A percentile compares a stretch with the other conserved stretches of the same genome.
phyloP scores from a whole-genome alignment of 1,140 invertebrate species.

The Drosophila grimshawi region DNA sequence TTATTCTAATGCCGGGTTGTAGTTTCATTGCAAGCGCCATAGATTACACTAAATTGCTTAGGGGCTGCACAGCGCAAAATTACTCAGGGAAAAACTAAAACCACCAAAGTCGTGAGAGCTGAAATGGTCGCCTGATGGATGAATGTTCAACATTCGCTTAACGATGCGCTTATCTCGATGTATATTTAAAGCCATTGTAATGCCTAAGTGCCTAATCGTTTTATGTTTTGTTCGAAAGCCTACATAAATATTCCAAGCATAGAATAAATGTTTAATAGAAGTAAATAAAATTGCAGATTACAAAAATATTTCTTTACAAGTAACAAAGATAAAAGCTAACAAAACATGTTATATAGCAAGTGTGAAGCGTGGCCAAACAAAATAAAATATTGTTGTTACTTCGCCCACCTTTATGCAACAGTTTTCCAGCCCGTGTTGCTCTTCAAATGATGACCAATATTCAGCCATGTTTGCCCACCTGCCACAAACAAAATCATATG shows the following conservation, averaged over 20 bases:
- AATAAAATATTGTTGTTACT: too few relatives aligned
- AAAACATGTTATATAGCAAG: too few relatives aligned
- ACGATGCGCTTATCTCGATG: constrained; percentile 19
- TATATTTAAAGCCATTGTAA: constrained; percentile 1
- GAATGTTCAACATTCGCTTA: constrained; percentile 18
- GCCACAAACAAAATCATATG: neutral
- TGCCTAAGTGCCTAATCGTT: neutral
- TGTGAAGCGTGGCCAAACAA: too few relatives aligned
- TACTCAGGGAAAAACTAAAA: constrained; percentile 12
- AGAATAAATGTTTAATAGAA: neutral
- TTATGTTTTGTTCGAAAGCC: neutral
- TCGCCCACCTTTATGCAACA: too few relatives aligned
- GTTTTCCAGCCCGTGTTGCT: too few relatives aligned
- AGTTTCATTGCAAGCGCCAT: constrained; percentile 50
- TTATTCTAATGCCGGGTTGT: constrained; percentile 67
- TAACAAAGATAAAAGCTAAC: too few relatives aligned
- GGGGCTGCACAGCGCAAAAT: constrained; percentile 25
- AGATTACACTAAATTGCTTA: constrained; percentile 68
- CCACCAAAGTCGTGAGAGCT: constrained; percentile 25
- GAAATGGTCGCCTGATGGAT: constrained; percentile 53
- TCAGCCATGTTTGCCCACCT: neutral
- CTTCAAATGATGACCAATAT: too few relatives aligned
- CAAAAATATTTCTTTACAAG: too few relatives aligned
- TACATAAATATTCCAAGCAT: neutral
- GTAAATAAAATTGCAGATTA: too few relatives aligned